Base-by-base conservation (phyloP, 2,888 invertebrate genomes). In the Halocaridina rubra region DNA sequence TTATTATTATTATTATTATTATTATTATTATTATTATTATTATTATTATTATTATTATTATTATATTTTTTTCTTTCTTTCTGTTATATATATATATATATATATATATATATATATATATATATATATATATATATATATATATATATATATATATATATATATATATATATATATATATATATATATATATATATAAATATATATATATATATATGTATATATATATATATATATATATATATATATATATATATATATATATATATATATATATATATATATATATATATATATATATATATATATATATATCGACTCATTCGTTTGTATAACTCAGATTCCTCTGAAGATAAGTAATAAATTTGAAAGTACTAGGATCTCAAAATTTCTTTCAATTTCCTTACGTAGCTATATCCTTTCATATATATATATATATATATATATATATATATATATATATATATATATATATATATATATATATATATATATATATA, bases 221-320 rank as follows among this genome's bases (percentile, higher is more conserved):
- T 69, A 69, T 69, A 69, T 69, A 69, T 69, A 69, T 69, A 69
- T 69, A 69, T 69, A 69, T 69, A 69, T 69, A 69, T 69, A 69
- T 69, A 69, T 69, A 69, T 69, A 69, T 69, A 69, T 69, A 69
- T 69, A 69, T 69, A 69, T 69, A 69, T 69, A 69, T 69, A 69
- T 69, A 81, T 27, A 77, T 27, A 69, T 69, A 29, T 29, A 69
- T 53, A 46, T 32, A 76, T 61, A 77, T 22, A 77, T 61, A 71
- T 77, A 80, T 77, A 19, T 80, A 39, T 71, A 32, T 80, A 71
- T 80, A 69, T 80, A 72, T 72, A 76, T 71, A 80, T 80, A 69
- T 69, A 80, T 80, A 71, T 69, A 77, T 72, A 69, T n/a, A n/a
- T n/a, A n/a, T n/a, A n/a, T n/a, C n/a, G n/a, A n/a, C n/a, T n/a